A percentile compares a stretch with the other conserved stretches of the same genome.
Evolutionary conservation across 2,797 vertebrate genomes (phyloP).

Genomic region (Anisognathus igniventris): DNA sequence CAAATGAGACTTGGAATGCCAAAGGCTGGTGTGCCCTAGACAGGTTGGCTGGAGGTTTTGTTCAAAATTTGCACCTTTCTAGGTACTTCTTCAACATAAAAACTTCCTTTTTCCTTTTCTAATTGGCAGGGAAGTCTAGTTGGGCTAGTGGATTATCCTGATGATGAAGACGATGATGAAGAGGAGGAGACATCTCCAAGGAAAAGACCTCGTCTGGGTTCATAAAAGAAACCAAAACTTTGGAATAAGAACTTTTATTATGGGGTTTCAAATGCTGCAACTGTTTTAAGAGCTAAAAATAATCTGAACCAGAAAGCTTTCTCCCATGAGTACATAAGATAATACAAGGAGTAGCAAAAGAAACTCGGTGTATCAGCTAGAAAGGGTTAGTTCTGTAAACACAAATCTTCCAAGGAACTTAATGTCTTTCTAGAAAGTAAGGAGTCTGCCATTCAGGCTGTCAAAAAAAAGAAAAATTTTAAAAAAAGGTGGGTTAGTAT

Average conservation of each 20-base stretch:
- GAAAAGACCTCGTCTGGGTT: constrained; percentile 94
- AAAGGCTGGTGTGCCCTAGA: not conserved
- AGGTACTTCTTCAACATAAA: not conserved
- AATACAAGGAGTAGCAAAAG: constrained; percentile 78
- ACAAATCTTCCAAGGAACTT: constrained; percentile 76
- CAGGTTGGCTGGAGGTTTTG: not conserved
- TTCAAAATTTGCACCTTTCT: not conserved
- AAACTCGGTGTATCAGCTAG: constrained; percentile 74
- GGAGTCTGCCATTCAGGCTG: constrained; percentile 82
- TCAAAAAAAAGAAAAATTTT: constrained; percentile 37
- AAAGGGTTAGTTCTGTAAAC: constrained; percentile 76
- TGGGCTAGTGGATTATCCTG: constrained; percentile 97
- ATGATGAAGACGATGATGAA: constrained; percentile 95
- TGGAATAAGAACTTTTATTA: constrained; percentile 53
- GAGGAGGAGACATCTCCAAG: constrained; percentile 91
- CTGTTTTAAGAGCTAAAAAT: constrained; percentile 76
- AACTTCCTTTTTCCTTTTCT: not conserved
- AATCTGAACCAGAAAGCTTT: constrained; percentile 76
- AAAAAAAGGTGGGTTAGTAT: constrained; percentile 71
- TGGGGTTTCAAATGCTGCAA: constrained; percentile 77
- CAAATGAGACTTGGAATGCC: not conserved
- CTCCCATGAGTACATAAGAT: constrained; percentile 75
- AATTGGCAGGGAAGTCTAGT: constrained; percentile 85
- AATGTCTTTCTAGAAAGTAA: constrained; percentile 74
- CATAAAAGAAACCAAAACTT: constrained; percentile 78